Evolutionary conservation across 1,140 invertebrate species (phyloP).

Genomic region (Riptortus pedestris): DNA sequence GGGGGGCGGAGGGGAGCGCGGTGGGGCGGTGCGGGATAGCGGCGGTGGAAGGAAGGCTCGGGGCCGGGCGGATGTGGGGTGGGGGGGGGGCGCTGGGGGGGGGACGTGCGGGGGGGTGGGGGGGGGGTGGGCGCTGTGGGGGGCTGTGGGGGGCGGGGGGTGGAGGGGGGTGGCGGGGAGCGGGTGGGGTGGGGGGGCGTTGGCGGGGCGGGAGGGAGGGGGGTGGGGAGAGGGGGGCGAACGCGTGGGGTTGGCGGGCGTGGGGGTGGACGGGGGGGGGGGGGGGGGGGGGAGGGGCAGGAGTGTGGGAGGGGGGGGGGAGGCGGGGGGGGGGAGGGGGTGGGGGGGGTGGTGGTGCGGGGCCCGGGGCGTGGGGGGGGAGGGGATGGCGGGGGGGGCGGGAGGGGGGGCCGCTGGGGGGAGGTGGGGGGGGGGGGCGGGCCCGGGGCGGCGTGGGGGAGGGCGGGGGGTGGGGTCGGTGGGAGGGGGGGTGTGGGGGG

Average conservation of each 20-base stretch:
- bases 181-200: too few relatives aligned
- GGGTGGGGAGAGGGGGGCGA: background rate
- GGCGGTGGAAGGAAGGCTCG: too few relatives aligned
- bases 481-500: background rate
- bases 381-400: background rate
- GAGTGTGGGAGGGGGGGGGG: too few relatives aligned
- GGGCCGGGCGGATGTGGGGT: too few relatives aligned
- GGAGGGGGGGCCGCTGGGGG: background rate
- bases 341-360: background rate
- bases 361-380: background rate
- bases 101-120: too few relatives aligned
- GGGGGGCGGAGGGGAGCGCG: too few relatives aligned
- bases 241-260: conserved; percentile 5
- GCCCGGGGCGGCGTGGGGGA: background rate
- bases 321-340: background rate
- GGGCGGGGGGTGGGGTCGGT: background rate
- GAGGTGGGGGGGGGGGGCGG: background rate
- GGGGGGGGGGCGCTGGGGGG: too few relatives aligned
- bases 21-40: too few relatives aligned
- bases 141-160: too few relatives aligned
- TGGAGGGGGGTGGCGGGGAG: too few relatives aligned
- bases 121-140: too few relatives aligned
- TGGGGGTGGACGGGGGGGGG: background rate
- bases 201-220: background rate
- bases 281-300: background rate